Evolutionary conservation across 2,888 invertebrate species (phyloP).

Genomic region (Hipparchia sbordonii): DNA sequence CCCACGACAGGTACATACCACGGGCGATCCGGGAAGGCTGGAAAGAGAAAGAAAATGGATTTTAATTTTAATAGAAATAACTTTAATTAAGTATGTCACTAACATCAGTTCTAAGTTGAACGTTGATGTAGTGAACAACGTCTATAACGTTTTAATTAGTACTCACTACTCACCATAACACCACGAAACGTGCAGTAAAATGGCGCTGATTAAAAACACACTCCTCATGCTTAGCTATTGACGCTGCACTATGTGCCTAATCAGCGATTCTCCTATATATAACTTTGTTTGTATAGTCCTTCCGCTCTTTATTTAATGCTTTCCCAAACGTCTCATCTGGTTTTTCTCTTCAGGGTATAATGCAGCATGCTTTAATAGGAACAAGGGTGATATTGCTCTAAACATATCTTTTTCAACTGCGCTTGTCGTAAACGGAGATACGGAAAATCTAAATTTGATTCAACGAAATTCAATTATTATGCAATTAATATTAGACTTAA

Average conservation of each 20-base stretch:
- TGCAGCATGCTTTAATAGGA: constrained; percentile 23
- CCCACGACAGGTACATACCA: constrained; percentile 4
- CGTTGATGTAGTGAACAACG: not conserved
- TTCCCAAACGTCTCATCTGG: constrained; percentile 40
- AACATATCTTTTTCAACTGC: not conserved
- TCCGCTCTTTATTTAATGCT: constrained; percentile 41
- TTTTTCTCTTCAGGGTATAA: constrained; percentile 29
- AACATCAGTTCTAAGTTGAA: not conserved
- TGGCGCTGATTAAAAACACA: constrained; percentile 8
- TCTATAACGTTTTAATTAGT: not conserved
- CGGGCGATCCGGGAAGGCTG: not conserved
- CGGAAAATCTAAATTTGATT: constrained; percentile 5
- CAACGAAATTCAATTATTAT: constrained; percentile 1
- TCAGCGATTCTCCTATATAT: constrained; percentile 31
- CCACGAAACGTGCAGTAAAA: constrained; percentile 6
- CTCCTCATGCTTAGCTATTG: constrained; percentile 3
- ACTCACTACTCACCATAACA: not conserved
- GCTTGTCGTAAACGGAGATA: not conserved
- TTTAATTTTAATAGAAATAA: not conserved
- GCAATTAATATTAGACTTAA: not conserved
- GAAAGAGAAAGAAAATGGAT: not conserved
- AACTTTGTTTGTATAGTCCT: constrained; percentile 35
- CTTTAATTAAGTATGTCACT: not conserved
- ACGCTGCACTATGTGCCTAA: not conserved
- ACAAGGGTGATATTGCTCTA: constrained; percentile 28